Evolutionary conservation across 2,888 invertebrate species (phyloP), one percentile per base, ranked within the genome.

Genomic region (Drosophila neotestacea): DNA sequence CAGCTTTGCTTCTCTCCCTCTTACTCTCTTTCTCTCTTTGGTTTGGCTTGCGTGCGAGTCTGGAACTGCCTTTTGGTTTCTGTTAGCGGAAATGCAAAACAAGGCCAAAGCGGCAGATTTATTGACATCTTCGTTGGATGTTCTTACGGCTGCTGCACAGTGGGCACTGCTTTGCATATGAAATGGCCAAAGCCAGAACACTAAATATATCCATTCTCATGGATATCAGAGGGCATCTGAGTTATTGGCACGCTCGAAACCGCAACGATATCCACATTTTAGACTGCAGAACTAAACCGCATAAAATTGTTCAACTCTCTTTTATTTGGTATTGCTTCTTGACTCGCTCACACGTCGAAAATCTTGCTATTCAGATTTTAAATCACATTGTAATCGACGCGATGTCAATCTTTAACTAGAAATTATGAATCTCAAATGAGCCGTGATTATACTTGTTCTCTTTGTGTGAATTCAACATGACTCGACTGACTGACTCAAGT

Each of bases 21-120:
- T 10, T 16, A 16, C 9, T 50, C 30, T 27, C 22, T 16, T 39
- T 58, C 30, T 22, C 9, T 22, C n/a, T 6, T 9, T 22, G 16
- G 39, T 13, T 11, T 13, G 38, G 63, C 70, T 89, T 81, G 84
- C 88, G 88, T 89, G 89, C 74, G 54, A 59, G 73, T 51, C 65
- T 54, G 47, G 38, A 59, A 55, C 64, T 54, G 47, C 55, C 73
- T 74, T 77, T 77, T 69, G 64, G 70, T 70, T 66, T 72, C 79
- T 82, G 76, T 80, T 82, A 81, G 89, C 91, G 90, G 90, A 90
- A 90, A 89, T 89, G 87, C 85, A 86, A 80, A 88, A 90, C 89
- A 90, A 90, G 90, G 91, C 89, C 90, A 86, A 70, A 79, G 64
- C 88, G 76, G 81, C 88, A 90, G 91, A 90, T 90, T 91, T 90